Evolutionary conservation across 1,140 invertebrate species (phyloP).

Genomic region (Lordiphosa mommai): DNA sequence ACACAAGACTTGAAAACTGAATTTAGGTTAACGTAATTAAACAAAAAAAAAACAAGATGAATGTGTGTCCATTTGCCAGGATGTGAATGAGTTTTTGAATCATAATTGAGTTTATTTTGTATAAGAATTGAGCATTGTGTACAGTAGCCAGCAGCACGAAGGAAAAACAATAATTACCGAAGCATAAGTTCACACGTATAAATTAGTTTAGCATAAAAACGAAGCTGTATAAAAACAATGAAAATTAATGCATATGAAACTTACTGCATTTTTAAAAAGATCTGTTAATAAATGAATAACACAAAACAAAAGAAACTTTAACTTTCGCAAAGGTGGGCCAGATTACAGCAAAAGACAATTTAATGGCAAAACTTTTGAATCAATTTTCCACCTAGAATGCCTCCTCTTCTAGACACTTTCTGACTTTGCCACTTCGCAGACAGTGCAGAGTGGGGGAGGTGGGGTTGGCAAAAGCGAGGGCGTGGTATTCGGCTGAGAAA

Average conservation of each 20-base stretch:
- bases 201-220: constrained; percentile 32
- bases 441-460: not conserved
- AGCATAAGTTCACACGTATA: constrained; percentile 45
- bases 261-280: constrained; percentile 73
- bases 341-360: constrained; percentile 69
- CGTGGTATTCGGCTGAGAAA: constrained; percentile 11
- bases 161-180: constrained; percentile 28
- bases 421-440: too few species aligned
- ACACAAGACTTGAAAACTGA: constrained; percentile 68
- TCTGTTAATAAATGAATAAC: constrained; percentile 75
- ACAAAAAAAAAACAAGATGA: constrained; percentile 13
- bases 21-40: constrained; percentile 59
- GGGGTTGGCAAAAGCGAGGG: constrained; percentile 11
- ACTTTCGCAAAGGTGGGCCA: constrained; percentile 36
- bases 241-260: constrained; percentile 67
- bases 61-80: constrained; percentile 17
- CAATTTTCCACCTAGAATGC: constrained; percentile 41
- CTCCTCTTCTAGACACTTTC: too few species aligned
- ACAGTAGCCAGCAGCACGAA: constrained; percentile 32
- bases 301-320: constrained; percentile 38
- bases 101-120: constrained; percentile 13
- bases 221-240: constrained; percentile 32
- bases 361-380: constrained; percentile 76
- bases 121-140: constrained; percentile 30
- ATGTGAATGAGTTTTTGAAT: constrained; percentile 56